Base-by-base conservation (phyloP, 2,888 invertebrate species). In the Leptinotarsa rubiginosa region DNA sequence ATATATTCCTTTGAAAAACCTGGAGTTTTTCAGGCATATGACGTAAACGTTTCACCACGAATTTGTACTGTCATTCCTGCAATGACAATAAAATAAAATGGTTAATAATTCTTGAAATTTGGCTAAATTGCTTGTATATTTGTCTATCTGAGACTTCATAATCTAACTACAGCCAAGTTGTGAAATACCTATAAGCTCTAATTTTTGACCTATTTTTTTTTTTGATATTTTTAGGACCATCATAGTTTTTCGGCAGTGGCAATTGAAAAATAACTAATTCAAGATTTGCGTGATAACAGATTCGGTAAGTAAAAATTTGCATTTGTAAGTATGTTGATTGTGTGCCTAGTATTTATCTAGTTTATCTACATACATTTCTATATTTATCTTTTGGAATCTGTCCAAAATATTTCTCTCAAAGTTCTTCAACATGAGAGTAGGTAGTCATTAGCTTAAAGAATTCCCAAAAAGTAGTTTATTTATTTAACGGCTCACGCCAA, bases 361-460 rank as follows among this genome's bases (percentile, higher is more conserved):
- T 69, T 69, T 69, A 69, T 69, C 69, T 69, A 47, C 47, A 22
- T 59, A 47, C 47, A 18, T 83, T 82, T 80, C 84, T 85, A 85
- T 81, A 84, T 83, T 84, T 86, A 86, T 81, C 82, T 83, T 80
- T 84, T 86, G 86, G 86, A 82, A 69, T 69, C 64, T 73, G 75
- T 83, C 83, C 83, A 84, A 80, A 22, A 76, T 76, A 71, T 66
- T 73, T 78, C 71, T 74, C 56, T 15, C 1, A 66, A 67, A 72
- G 68, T 75, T 72, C 67, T 41, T 62, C 62, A 59, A 59, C 41
- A 62, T 65, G n/a, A 25, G 66, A 49, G 47, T 49, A 66, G 47
- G 50, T 49, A 66, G 47, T 16, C 66, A 16, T 65, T n/a, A 31
- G 18, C 31, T 62, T 18, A 41, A 62, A 62, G 31, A 62, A 62